Conservation (phyloP, 2,888 invertebrate species). For the Mesorhabditis spiculigera region DNA sequence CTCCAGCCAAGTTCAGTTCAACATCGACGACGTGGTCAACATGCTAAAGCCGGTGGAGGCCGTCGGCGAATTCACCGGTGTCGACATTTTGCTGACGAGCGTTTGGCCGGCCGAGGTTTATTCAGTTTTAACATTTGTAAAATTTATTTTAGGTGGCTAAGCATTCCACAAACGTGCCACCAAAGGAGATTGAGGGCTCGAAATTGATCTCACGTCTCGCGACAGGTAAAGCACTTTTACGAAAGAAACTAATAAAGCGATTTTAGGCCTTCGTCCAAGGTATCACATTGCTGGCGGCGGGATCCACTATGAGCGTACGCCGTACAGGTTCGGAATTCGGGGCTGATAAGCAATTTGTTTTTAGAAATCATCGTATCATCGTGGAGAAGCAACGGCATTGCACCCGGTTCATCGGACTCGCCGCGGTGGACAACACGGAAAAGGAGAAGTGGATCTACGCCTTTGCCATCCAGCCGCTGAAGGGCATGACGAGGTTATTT, state of each 20-base stretch:
- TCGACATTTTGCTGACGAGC: constrained; percentile 84
- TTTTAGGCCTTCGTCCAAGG: constrained; percentile 68
- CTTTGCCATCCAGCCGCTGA: constrained; percentile 69
- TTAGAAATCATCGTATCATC: constrained; percentile 70
- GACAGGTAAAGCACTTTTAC: constrained; percentile 62
- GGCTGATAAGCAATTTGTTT: not conserved
- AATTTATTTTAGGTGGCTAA: constrained; percentile 27
- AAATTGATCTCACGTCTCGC: constrained; percentile 71
- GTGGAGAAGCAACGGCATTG: constrained; percentile 74
- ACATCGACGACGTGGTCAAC: constrained; percentile 46
- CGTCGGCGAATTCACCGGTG: constrained; percentile 74
- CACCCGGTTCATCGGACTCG: constrained; percentile 83
- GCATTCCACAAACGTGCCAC: constrained; percentile 47
- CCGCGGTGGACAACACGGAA: constrained; percentile 75
- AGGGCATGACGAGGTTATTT: constrained; percentile 9
- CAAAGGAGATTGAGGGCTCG: constrained; percentile 37
- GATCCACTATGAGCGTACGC: constrained; percentile 80
- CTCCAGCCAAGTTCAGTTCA: constrained; percentile 42
- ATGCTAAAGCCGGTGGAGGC: constrained; percentile 42
- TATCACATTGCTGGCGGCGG: constrained; percentile 83
- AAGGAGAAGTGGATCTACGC: constrained; percentile 82
- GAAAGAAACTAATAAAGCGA: not conserved
- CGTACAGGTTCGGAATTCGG: constrained; percentile 70
- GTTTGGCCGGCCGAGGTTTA: constrained; percentile 80
- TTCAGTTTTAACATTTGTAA: not conserved